phyloP scores from a whole-genome alignment of 2,113 vertebrate species.

The Eulacestoma nigropectus region DNA sequence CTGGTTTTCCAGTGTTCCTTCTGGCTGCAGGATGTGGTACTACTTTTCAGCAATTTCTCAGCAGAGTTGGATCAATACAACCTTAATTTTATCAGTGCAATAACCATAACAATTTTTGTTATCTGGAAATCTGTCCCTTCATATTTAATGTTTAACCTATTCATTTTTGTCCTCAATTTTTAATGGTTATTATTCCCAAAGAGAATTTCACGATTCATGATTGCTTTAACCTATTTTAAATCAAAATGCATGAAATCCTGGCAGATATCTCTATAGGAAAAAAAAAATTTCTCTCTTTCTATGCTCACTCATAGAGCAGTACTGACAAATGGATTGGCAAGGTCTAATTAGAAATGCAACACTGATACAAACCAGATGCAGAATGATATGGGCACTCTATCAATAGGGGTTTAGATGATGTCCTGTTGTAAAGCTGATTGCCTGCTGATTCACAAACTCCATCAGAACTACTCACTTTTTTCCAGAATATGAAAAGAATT shows the following conservation, averaged over 20 bases:
- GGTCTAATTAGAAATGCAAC: slow-evolving; percentile 7
- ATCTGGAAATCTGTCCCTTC: not conserved
- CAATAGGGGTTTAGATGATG: not conserved
- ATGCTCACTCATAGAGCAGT: not conserved
- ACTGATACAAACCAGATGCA: slow-evolving; percentile 2
- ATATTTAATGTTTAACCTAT: not conserved
- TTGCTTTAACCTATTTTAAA: not conserved
- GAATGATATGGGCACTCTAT: not conserved
- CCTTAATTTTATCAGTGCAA: not conserved
- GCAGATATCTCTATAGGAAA: not conserved
- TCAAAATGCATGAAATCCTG: not conserved
- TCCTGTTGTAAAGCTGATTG: not conserved
- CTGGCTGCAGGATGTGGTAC: not conserved
- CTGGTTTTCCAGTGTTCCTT: not conserved
- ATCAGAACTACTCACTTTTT: not conserved
- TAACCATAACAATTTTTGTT: not conserved
- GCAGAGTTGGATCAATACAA: not conserved
- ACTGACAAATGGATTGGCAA: not conserved
- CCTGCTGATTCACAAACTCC: not conserved
- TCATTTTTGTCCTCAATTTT: not conserved
- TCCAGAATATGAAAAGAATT: not conserved
- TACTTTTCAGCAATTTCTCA: not conserved
- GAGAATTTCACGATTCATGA: not conserved
- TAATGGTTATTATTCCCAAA: not conserved
- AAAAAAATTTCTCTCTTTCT: too few relatives aligned